phyloP scores from a whole-genome alignment of 2,797 vertebrate species.

The Centroberyx gerrardi region DNA sequence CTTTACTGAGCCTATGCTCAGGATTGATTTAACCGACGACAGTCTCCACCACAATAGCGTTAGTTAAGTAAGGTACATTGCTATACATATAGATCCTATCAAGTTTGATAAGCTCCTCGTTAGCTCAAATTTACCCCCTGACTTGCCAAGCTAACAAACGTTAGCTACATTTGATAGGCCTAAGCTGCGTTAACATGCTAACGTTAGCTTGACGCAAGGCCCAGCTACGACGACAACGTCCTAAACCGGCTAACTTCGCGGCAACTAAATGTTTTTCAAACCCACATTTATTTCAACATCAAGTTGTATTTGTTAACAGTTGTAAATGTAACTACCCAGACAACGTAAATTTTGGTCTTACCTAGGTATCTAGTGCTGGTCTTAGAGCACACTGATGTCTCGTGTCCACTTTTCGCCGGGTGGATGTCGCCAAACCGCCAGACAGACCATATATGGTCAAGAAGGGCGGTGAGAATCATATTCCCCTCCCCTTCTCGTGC shows the following conservation, averaged over 20 bases:
- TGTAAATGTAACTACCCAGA: background rate
- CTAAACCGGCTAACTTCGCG: conserved; percentile 20
- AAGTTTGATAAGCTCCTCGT: background rate
- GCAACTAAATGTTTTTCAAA: background rate
- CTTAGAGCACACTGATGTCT: conserved; percentile 69
- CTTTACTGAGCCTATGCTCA: too few species aligned
- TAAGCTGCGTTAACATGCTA: conserved; percentile 9
- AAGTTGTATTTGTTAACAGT: fast-evolving
- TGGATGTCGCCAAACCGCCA: conserved; percentile 71
- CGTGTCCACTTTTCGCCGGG: conserved; percentile 82
- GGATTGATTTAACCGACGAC: background rate
- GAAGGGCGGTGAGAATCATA: conserved; percentile 42
- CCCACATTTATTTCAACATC: fast-evolving
- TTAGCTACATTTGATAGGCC: conserved; percentile 57
- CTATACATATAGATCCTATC: fast-evolving
- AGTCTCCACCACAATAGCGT: fast-evolving
- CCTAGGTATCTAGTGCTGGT: conserved; percentile 47
- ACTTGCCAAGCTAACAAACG: conserved; percentile 46
- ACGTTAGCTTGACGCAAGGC: conserved; percentile 62
- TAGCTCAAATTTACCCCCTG: background rate
- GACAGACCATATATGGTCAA: conserved; percentile 78
- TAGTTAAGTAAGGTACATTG: fast-evolving
- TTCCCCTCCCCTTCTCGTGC: conserved; percentile 47
- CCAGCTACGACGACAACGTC: conserved; percentile 28
- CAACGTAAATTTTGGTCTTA: conserved; percentile 27